Percentiles rank a stretch among this genome's conserved stretches.
These are phyloP conservation scores for Amiota minor DNA, from an alignment of 2,888 invertebrate species.

Conservation along the genomic window DNA sequence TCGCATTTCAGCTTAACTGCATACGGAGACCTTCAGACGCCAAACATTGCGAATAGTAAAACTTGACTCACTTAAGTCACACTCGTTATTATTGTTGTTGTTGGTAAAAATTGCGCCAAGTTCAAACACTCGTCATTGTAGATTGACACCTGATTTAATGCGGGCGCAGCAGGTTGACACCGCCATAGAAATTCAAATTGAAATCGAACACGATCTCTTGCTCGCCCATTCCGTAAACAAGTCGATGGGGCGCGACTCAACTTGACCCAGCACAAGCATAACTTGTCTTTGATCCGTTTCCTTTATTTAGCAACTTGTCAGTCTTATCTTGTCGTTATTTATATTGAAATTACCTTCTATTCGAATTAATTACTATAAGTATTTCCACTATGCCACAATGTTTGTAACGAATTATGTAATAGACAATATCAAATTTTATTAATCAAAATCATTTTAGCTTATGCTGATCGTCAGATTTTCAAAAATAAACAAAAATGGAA, in stretches of 20 bases:
- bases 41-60: constrained; percentile 63
- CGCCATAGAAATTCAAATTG: constrained; percentile 30
- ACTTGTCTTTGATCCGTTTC: constrained; percentile 17
- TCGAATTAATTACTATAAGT: no score
- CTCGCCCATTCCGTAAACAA: neutral
- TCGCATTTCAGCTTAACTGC: constrained; percentile 62
- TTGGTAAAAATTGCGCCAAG: constrained; percentile 15
- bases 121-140: constrained; percentile 28
- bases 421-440: no score
- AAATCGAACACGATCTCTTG: constrained; percentile 7
- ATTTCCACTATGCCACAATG: no score
- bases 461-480: no score
- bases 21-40: constrained; percentile 65
- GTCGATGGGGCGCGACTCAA: neutral
- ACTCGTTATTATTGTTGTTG: neutral
- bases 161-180: constrained; percentile 26
- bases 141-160: constrained; percentile 31
- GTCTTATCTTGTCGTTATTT: constrained; percentile 20
- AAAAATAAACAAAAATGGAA: no score
- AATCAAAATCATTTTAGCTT: no score
- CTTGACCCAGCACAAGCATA: neutral
- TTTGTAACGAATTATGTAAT: no score
- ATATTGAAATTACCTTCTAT: neutral
- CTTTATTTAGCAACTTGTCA: constrained; percentile 30
- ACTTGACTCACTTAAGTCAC: neutral